Percentiles rank a stretch among this genome's conserved stretches.
Evolutionary conservation across 2,797 vertebrate genomes (phyloP).

Genomic region (Synanceia verrucosa): DNA sequence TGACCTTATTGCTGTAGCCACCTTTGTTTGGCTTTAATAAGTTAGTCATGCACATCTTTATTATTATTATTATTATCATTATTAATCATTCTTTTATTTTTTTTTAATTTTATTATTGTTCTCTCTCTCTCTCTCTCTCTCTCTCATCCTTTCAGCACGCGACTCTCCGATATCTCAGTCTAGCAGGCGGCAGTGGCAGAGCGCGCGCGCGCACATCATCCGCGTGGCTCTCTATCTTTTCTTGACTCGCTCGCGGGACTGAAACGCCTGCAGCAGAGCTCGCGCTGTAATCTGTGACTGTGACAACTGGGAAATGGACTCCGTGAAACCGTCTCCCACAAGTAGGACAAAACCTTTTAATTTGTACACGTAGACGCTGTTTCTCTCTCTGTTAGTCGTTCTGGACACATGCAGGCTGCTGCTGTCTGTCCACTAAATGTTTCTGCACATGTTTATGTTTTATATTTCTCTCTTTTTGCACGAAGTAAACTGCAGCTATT

Average conservation of each 20-base stretch:
- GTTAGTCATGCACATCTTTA: too few relatives aligned
- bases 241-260: constrained; percentile 61
- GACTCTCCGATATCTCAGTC: constrained; percentile 43
- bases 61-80: too few relatives aligned
- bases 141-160: constrained; percentile 31
- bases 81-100: too few relatives aligned
- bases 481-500: background rate
- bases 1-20: too few relatives aligned
- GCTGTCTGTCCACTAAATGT: background rate
- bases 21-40: too few relatives aligned
- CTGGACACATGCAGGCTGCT: background rate
- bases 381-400: background rate
- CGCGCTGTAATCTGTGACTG: constrained; percentile 53
- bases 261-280: constrained; percentile 58
- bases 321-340: constrained; percentile 33
- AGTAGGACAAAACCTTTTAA: constrained; percentile 47
- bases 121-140: background rate
- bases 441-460: background rate
- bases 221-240: constrained; percentile 43
- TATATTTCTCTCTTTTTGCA: background rate
- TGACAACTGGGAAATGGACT: constrained; percentile 68
- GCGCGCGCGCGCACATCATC: constrained; percentile 54
- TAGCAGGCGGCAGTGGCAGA: constrained; percentile 44
- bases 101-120: too few relatives aligned
- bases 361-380: background rate